A percentile compares a stretch with the other conserved stretches of the same genome.
Evolutionary conservation across 2,797 vertebrate species (phyloP).

Genomic region (Xerus rutilus): DNA sequence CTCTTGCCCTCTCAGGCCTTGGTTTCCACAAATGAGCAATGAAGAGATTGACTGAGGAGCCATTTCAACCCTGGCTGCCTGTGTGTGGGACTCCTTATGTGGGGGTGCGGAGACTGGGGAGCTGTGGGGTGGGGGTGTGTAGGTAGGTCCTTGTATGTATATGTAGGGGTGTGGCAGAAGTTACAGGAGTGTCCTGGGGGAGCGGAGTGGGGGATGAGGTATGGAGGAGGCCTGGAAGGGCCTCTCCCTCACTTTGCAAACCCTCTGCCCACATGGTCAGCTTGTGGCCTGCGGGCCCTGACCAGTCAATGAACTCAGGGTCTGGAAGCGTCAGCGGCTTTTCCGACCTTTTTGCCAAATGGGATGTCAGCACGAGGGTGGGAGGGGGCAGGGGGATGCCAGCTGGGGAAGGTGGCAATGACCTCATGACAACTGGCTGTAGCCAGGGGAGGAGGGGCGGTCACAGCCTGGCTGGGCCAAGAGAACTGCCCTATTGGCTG

Average conservation of each 20-base stretch:
- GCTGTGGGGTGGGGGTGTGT: background rate
- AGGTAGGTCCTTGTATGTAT: background rate
- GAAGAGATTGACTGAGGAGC: background rate
- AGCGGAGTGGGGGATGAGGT: background rate
- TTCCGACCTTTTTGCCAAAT: conserved; percentile 76
- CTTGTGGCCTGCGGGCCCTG: conserved; percentile 50
- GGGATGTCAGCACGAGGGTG: conserved; percentile 53
- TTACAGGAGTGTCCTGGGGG: background rate
- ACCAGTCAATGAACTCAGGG: conserved; percentile 77
- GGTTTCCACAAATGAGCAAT: background rate
- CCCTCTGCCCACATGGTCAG: conserved; percentile 28
- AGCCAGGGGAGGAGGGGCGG: background rate
- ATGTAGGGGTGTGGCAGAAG: background rate
- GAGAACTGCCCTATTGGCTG: background rate
- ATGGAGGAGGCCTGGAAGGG: background rate
- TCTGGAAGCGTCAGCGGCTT: conserved; percentile 77
- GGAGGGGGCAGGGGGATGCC: background rate
- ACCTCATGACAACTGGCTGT: conserved; percentile 63
- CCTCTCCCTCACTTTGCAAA: background rate
- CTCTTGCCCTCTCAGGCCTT: background rate
- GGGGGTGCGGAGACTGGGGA: too few species aligned
- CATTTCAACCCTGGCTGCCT: background rate
- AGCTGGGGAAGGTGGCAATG: conserved; percentile 23
- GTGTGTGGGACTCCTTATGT: background rate
- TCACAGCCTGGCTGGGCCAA: background rate